These are phyloP conservation scores for Aplysina aerophoba DNA, from an alignment of 37 sponge, comb jelly and placozoan genomes.

Conservation along the genomic window DNA sequence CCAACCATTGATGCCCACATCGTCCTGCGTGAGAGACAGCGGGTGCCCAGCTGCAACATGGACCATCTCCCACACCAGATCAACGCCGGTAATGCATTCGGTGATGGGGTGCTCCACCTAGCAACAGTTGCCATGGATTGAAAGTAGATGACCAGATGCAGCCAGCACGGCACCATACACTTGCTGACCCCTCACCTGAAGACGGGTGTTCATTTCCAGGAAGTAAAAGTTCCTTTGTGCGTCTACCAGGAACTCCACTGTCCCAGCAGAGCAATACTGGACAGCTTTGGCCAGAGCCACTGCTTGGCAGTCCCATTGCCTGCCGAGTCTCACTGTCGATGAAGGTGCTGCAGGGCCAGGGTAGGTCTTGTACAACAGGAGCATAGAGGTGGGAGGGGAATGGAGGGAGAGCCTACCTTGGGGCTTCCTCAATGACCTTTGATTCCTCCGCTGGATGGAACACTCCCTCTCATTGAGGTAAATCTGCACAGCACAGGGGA, in stretches of 20 bases:
- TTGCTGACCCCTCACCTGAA: slow-evolving; percentile 59
- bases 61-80: slow-evolving; percentile 93
- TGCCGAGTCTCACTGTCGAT: slow-evolving; percentile 80
- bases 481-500: slow-evolving; percentile 45
- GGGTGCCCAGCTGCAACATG: slow-evolving; percentile 87
- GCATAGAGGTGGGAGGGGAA: too few species aligned
- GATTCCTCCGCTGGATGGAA: slow-evolving; percentile 96
- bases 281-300: slow-evolving; percentile 88
- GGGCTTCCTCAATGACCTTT: slow-evolving; percentile 99
- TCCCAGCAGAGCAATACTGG: slow-evolving; percentile 89
- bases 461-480: slow-evolving; percentile 98
- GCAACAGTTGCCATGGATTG: background rate
- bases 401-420: slow-evolving; percentile 48
- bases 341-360: slow-evolving; percentile 64
- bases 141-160: background rate
- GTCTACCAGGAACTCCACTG: slow-evolving; percentile 98
- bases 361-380: background rate
- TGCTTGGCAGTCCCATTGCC: slow-evolving; percentile 95
- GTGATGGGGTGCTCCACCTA: slow-evolving; percentile 98
- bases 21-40: slow-evolving; percentile 72
- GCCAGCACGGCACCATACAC: background rate
- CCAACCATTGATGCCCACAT: slow-evolving; percentile 96
- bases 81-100: slow-evolving; percentile 97
- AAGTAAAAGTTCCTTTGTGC: slow-evolving; percentile 93
- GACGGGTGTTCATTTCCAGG: slow-evolving; percentile 99